phyloP scores from a whole-genome alignment of 1,140 invertebrate species.

The Sesamia nonagrioides region DNA sequence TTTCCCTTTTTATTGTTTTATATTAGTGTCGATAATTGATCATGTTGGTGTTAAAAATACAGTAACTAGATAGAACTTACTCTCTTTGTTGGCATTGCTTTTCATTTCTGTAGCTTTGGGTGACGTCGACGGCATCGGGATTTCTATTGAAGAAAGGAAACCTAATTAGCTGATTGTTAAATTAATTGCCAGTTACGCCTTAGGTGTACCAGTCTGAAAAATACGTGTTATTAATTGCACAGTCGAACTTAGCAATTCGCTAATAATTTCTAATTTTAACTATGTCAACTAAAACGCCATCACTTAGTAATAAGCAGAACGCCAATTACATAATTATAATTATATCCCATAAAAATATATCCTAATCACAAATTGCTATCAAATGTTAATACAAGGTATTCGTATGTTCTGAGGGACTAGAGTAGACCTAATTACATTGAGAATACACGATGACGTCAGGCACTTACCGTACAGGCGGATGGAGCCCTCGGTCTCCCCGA shows the following conservation, averaged over 20 bases:
- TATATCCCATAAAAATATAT: neutral
- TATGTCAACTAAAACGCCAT: neutral
- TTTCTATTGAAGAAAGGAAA: slow-evolving; percentile 63
- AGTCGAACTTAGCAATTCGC: no score
- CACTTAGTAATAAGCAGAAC: no score
- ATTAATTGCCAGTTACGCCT: no score
- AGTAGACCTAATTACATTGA: slow-evolving; percentile 8
- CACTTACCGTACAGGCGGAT: slow-evolving; percentile 96
- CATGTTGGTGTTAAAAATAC: neutral
- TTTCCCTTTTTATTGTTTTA: no score
- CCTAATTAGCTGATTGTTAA: neutral
- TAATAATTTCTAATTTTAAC: neutral
- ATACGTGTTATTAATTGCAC: no score
- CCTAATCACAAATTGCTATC: neutral
- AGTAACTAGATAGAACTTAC: slow-evolving; percentile 63
- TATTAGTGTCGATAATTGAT: neutral
- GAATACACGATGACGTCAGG: slow-evolving; percentile 9
- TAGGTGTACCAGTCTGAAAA: no score
- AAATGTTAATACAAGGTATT: neutral
- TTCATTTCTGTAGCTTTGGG: slow-evolving; percentile 85
- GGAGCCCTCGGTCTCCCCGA: slow-evolving; percentile 97
- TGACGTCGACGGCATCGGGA: slow-evolving; percentile 83
- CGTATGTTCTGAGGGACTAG: neutral
- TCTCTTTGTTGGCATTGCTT: slow-evolving; percentile 82
- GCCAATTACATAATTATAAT: no score